A percentile compares a stretch with the other conserved stretches of the same genome.
phyloP scores from a whole-genome alignment of 2,797 vertebrate genomes.

The Parambassis ranga region DNA sequence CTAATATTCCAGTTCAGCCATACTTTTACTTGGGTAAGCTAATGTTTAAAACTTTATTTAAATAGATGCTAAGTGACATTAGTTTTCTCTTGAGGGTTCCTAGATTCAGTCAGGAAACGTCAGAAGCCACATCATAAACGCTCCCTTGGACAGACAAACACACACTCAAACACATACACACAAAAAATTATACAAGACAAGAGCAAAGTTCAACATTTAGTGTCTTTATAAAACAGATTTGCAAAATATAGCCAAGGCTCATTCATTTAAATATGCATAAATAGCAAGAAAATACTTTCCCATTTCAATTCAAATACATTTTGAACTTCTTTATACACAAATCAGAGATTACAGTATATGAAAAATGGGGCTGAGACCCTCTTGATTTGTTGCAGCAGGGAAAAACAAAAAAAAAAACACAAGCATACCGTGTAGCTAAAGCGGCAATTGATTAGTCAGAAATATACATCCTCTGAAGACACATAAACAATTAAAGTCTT shows the following conservation, averaged over 20 bases:
- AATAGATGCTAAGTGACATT: no score
- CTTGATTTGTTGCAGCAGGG: conserved; percentile 70
- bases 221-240: conserved; percentile 87
- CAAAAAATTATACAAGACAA: conserved; percentile 55
- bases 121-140: no score
- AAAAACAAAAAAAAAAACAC: conserved; percentile 72
- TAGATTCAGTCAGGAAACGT: no score
- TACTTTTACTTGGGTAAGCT: no score
- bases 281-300: conserved; percentile 85
- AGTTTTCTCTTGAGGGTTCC: no score
- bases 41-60: no score
- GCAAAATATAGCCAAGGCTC: conserved; percentile 87
- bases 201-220: conserved; percentile 76
- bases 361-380: conserved; percentile 54
- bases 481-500: conserved; percentile 68
- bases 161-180: not conserved
- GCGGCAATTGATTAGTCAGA: conserved; percentile 66
- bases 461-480: conserved; percentile 70
- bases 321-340: conserved; percentile 70
- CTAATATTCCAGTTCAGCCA: no score
- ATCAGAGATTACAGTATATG: conserved; percentile 70
- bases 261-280: conserved; percentile 88
- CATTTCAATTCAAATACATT: conserved; percentile 75
- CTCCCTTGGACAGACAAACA: not conserved
- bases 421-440: conserved; percentile 69